Evolutionary conservation across 2,113 vertebrate species (phyloP).

Genomic region (Semicossyphus pulcher): DNA sequence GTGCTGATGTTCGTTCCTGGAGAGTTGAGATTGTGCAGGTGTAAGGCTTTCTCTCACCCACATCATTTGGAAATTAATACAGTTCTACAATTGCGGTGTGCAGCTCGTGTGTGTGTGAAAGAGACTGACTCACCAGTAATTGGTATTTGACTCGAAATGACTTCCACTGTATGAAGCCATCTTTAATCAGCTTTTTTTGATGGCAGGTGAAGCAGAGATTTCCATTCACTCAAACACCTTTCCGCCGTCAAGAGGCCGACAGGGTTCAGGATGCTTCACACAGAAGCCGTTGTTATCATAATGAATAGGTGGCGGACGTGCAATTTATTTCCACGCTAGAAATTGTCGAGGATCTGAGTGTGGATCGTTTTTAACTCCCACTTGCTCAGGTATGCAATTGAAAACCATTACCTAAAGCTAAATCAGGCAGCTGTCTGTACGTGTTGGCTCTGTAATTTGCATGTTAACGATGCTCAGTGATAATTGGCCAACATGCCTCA

Average conservation of each 20-base stretch:
- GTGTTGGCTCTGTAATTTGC: background rate
- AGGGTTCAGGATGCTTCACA: conserved; percentile 27
- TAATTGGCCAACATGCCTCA: background rate
- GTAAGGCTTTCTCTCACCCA: background rate
- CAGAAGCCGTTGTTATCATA: conserved; percentile 37
- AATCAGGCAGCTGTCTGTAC: background rate
- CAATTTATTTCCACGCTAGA: conserved; percentile 13
- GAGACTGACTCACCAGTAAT: conserved; percentile 20
- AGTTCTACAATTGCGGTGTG: background rate
- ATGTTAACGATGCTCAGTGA: background rate
- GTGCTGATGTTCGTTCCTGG: conserved; percentile 10
- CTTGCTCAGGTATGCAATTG: background rate
- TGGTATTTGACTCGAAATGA: conserved; percentile 26
- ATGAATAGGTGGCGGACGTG: conserved; percentile 39
- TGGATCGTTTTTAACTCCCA: conserved; percentile 9
- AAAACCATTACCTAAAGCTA: background rate
- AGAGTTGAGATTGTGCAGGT: conserved; percentile 13
- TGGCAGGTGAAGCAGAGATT: background rate
- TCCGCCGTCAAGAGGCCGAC: conserved; percentile 16
- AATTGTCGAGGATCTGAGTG: conserved; percentile 15
- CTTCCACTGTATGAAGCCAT: conserved; percentile 5
- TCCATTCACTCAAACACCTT: background rate
- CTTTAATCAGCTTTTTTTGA: conserved; percentile 35
- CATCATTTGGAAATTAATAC: conserved; percentile 12
- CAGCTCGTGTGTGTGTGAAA: background rate